These are phyloP conservation scores for Myocastor coypus DNA, from an alignment of 2,113 vertebrate species.

Conservation along the genomic window DNA sequence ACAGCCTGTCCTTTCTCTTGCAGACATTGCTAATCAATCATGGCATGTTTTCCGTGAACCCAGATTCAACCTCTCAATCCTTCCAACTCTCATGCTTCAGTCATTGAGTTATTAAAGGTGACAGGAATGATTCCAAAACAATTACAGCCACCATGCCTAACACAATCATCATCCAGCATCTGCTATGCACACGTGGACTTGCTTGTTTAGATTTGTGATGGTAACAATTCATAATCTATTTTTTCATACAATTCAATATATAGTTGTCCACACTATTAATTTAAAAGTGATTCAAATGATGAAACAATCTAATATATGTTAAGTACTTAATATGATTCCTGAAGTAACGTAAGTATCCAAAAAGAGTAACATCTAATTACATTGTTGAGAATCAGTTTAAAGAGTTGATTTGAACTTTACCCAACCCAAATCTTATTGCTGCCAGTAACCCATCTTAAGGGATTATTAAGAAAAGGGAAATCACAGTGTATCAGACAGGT, in stretches of 20 bases:
- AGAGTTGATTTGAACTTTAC: neutral
- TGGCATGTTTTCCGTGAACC: neutral
- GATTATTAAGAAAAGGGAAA: neutral
- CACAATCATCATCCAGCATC: neutral
- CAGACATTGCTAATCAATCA: neutral
- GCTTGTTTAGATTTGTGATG: neutral
- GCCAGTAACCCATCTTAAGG: neutral
- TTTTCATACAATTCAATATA: neutral
- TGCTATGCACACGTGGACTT: neutral
- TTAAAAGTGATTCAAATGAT: slow-evolving; percentile 39
- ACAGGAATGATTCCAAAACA: neutral
- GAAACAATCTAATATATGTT: neutral
- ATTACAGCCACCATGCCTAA: rapidly evolving
- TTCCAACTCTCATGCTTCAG: neutral
- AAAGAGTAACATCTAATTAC: neutral
- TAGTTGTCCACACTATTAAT: neutral
- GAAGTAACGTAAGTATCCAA: neutral
- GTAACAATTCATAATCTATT: neutral
- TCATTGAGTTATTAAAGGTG: neutral
- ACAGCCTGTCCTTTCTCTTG: neutral
- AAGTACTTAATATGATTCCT: neutral
- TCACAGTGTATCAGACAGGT: neutral
- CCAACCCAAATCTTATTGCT: neutral
- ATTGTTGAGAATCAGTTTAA: neutral
- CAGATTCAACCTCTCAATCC: slow-evolving; percentile 2